These are phyloP conservation scores for Thamnaconus septentrionalis DNA, from an alignment of 2,113 vertebrate genomes.

Conservation along the genomic window DNA sequence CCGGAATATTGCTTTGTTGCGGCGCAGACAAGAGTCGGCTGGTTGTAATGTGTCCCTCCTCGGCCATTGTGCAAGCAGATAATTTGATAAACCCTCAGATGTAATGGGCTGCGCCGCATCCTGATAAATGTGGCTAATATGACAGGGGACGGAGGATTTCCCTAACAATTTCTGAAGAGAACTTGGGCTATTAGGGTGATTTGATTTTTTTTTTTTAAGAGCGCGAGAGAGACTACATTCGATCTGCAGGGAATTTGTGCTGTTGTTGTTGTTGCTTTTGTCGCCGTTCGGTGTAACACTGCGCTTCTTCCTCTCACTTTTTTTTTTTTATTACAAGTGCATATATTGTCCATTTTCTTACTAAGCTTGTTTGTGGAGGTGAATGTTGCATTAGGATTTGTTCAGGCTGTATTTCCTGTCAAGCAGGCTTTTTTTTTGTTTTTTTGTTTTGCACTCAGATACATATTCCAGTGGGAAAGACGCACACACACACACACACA, in stretches of 20 bases:
- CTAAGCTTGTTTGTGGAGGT: conserved; percentile 23
- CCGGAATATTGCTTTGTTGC: conserved; percentile 73
- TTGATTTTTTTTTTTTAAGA: conserved; percentile 55
- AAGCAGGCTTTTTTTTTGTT: conserved; percentile 17
- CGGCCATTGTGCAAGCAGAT: conserved; percentile 73
- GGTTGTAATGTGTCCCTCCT: conserved; percentile 77
- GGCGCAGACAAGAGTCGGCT: conserved; percentile 68
- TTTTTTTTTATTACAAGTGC: conserved; percentile 35
- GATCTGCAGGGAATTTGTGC: conserved; percentile 49
- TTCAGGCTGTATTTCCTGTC: conserved; percentile 25
- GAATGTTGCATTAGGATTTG: conserved; percentile 36
- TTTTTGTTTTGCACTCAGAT: conserved; percentile 1
- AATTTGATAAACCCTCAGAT: conserved; percentile 78
- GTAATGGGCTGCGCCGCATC: conserved; percentile 74
- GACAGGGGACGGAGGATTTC: conserved; percentile 71
- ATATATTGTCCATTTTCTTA: conserved; percentile 40
- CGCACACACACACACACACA: too few relatives aligned
- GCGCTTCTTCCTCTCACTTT: conserved; percentile 1
- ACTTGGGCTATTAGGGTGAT: conserved; percentile 67
- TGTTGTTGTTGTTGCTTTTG: conserved; percentile 6
- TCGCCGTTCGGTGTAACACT: conserved; percentile 27
- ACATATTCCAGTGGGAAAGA: conserved; percentile 10
- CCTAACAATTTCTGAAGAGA: conserved; percentile 69
- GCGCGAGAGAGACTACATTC: conserved; percentile 44
- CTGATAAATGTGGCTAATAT: conserved; percentile 77